These are phyloP conservation scores for Megalurothrips usitatus DNA, from an alignment of 2,888 invertebrate genomes.

Conservation along the genomic window DNA sequence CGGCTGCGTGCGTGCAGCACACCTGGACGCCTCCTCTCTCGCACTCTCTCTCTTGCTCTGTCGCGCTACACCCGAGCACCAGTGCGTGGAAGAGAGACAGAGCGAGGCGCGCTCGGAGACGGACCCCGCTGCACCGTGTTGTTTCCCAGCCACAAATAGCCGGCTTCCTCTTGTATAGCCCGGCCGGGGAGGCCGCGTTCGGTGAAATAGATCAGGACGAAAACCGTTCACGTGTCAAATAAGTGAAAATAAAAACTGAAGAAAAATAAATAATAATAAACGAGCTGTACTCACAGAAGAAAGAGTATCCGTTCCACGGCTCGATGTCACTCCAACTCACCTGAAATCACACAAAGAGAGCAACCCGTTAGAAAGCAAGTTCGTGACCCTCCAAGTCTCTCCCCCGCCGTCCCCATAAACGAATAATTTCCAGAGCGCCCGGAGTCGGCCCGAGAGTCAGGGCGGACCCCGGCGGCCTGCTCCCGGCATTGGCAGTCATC, in stretches of 20 bases:
- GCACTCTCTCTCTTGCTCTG: too few species aligned
- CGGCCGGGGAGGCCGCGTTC: neutral
- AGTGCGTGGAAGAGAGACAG: neutral
- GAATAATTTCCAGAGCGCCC: slow-evolving; percentile 1
- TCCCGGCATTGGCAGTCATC: slow-evolving; percentile 12
- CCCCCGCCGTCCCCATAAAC: neutral
- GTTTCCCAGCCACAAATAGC: slow-evolving; percentile 26
- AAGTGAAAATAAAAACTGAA: neutral
- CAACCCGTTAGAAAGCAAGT: neutral
- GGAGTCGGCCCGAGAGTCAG: neutral
- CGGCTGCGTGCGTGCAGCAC: neutral
- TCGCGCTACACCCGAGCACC: neutral
- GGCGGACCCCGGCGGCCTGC: too few species aligned
- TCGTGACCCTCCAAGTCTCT: neutral
- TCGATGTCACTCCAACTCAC: slow-evolving; percentile 10
- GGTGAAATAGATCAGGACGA: neutral
- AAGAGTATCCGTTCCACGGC: slow-evolving; percentile 8
- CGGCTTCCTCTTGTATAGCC: neutral
- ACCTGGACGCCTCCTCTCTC: neutral
- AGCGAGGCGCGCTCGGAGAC: neutral
- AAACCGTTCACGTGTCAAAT: neutral
- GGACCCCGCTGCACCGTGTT: slow-evolving; percentile 1
- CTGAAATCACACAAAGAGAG: neutral
- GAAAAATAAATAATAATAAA: neutral
- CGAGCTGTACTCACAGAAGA: neutral